Evolutionary conservation across 1,140 invertebrate species (phyloP).

Genomic region (Cylas formicarius): DNA sequence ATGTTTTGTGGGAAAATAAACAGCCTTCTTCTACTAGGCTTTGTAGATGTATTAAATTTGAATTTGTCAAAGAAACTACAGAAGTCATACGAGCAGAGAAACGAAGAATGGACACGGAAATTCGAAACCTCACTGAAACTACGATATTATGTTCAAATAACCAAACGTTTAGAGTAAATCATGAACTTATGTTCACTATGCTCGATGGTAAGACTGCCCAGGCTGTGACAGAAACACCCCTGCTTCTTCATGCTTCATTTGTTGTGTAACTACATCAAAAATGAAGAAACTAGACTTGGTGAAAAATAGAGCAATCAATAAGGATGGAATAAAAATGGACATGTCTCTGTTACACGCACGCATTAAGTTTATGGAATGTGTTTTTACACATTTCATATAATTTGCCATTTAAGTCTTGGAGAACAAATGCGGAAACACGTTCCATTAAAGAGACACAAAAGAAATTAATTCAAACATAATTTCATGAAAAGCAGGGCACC

Average conservation of each 20-base stretch:
- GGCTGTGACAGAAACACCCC: slow-evolving; percentile 6
- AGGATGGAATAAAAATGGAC: slow-evolving; percentile 1
- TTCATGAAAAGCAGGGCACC: slow-evolving; percentile 9
- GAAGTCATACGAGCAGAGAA: slow-evolving; percentile 3
- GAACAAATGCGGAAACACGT: background rate
- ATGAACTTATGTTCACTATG: slow-evolving; percentile 10
- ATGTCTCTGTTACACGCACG: slow-evolving; percentile 13
- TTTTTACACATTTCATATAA: slow-evolving; percentile 15
- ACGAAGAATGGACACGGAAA: slow-evolving; percentile 1
- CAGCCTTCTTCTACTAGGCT: slow-evolving; percentile 12
- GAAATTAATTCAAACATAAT: slow-evolving; percentile 11
- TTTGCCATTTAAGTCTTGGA: slow-evolving; percentile 6
- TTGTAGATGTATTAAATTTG: slow-evolving; percentile 17
- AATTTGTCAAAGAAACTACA: slow-evolving; percentile 15
- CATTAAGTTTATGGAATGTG: slow-evolving; percentile 20
- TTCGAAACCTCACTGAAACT: background rate
- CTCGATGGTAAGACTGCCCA: slow-evolving; percentile 10
- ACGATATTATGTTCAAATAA: background rate
- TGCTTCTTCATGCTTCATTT: slow-evolving; percentile 9
- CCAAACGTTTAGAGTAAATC: background rate
- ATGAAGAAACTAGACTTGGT: slow-evolving; percentile 12
- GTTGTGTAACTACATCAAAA: slow-evolving; percentile 1
- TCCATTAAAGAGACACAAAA: slow-evolving; percentile 4
- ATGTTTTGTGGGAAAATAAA: slow-evolving; percentile 15
- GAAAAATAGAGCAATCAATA: background rate